phyloP scores from a whole-genome alignment of 2,113 vertebrate genomes.

The Eclectus roratus region DNA sequence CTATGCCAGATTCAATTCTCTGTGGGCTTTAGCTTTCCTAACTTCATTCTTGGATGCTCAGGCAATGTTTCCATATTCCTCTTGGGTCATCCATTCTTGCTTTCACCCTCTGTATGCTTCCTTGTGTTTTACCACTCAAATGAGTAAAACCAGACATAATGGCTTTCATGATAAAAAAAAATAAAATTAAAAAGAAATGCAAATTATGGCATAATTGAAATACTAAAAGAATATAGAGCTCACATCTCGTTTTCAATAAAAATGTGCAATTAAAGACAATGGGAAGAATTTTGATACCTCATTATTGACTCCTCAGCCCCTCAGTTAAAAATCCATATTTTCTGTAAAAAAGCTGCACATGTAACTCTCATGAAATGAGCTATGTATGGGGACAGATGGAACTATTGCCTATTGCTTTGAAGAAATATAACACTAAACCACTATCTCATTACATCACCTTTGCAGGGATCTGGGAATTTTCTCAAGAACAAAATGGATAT shows the following conservation, averaged over 20 bases:
- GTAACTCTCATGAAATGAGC: not conserved
- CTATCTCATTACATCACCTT: slow-evolving; percentile 62
- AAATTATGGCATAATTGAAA: not conserved
- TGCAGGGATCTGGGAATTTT: slow-evolving; percentile 50
- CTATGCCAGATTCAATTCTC: not conserved
- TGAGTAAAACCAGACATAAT: not conserved
- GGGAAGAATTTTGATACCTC: not conserved
- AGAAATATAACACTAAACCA: slow-evolving; percentile 32
- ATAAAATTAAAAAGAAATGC: not conserved
- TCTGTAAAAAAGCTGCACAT: not conserved
- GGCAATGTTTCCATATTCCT: not conserved
- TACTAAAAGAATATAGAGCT: not conserved
- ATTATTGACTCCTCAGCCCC: not conserved
- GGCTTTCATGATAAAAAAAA: not conserved
- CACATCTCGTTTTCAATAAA: not conserved
- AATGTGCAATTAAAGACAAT: not conserved
- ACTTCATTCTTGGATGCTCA: not conserved
- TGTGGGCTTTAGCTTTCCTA: not conserved
- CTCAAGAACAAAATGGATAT: slow-evolving; percentile 52
- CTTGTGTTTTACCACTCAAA: not conserved
- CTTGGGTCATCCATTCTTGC: not conserved
- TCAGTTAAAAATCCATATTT: slow-evolving; percentile 2
- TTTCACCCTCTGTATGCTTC: not conserved
- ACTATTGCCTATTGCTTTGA: slow-evolving; percentile 31
- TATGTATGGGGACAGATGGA: not conserved